A percentile compares a stretch with the other conserved stretches of the same genome.
Conservation (phyloP, 1,140 invertebrate genomes). For the Babylonia areolata region DNA sequence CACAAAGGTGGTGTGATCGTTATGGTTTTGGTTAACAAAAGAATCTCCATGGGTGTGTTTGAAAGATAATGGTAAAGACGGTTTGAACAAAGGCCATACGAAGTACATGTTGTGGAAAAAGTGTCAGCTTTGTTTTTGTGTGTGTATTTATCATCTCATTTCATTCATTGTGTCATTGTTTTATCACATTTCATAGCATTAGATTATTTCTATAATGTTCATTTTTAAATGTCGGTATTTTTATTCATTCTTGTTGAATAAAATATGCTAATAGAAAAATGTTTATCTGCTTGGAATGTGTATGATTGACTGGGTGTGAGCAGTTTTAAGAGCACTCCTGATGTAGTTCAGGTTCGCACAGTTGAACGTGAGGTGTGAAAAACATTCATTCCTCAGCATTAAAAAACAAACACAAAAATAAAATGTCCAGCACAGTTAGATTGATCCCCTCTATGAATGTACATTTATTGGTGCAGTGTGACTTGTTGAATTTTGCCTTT, state of each 20-base stretch:
- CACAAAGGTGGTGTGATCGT: no score
- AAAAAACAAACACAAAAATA: no score
- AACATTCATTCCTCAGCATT: no score
- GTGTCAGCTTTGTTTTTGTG: neutral
- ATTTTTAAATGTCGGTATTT: neutral
- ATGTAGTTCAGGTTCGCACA: no score
- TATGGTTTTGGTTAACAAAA: neutral
- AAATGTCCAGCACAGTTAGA: no score
- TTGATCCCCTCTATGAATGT: no score
- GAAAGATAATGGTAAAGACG: neutral
- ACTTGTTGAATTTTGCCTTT: no score
- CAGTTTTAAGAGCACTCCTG: no score
- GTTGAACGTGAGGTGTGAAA: no score
- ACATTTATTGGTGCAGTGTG: no score
- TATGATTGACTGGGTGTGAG: no score
- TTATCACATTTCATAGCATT: neutral
- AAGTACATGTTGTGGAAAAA: neutral
- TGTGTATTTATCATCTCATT: constrained; percentile 8
- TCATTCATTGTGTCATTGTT: neutral
- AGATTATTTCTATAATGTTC: neutral
- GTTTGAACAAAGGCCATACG: constrained; percentile 1
- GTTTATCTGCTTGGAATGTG: no score
- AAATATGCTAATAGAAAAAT: neutral
- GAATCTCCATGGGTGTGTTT: neutral
- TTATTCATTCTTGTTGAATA: constrained; percentile 12